These are phyloP conservation scores for Serrognathus titanus DNA, from an alignment of 2,888 invertebrate species.

Conservation along the genomic window DNA sequence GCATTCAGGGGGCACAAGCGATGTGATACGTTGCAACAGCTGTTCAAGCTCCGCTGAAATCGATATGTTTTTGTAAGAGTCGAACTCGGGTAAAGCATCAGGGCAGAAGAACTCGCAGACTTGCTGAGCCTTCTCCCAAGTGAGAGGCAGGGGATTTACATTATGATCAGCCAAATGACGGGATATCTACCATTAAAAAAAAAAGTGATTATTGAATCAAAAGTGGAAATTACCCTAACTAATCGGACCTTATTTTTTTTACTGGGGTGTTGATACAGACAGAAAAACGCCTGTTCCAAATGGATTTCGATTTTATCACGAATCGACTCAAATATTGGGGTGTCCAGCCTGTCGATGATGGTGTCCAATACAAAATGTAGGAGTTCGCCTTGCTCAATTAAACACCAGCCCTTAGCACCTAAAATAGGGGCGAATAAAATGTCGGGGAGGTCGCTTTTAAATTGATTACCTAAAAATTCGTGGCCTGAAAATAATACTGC, in stretches of 20 bases:
- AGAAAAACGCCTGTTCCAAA: slow-evolving; percentile 82
- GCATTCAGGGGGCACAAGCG: slow-evolving; percentile 64
- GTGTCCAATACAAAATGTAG: slow-evolving; percentile 74
- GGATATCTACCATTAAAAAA: no score
- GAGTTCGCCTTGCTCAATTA: slow-evolving; percentile 71
- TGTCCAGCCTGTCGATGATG: slow-evolving; percentile 65
- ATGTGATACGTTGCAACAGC: slow-evolving; percentile 67
- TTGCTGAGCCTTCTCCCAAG: slow-evolving; percentile 72
- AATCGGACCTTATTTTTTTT: slow-evolving; percentile 59
- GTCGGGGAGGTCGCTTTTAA: slow-evolving; percentile 5
- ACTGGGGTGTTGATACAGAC: slow-evolving; percentile 79
- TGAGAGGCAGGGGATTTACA: slow-evolving; percentile 63
- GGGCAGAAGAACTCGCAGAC: slow-evolving; percentile 81
- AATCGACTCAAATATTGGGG: slow-evolving; percentile 61
- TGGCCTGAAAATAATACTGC: slow-evolving; percentile 78
- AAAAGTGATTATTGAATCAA: slow-evolving; percentile 12
- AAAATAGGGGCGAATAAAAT: slow-evolving; percentile 3
- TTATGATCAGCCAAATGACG: slow-evolving; percentile 74
- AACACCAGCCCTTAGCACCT: slow-evolving; percentile 71
- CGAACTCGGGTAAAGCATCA: slow-evolving; percentile 74
- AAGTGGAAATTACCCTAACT: background rate
- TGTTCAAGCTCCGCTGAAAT: slow-evolving; percentile 81
- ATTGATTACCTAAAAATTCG: slow-evolving; percentile 70
- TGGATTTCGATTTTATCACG: slow-evolving; percentile 71
- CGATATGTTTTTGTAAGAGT: slow-evolving; percentile 68